Conservation (phyloP, 2,888 invertebrate species). For the Oegoconia quadripuncta region DNA sequence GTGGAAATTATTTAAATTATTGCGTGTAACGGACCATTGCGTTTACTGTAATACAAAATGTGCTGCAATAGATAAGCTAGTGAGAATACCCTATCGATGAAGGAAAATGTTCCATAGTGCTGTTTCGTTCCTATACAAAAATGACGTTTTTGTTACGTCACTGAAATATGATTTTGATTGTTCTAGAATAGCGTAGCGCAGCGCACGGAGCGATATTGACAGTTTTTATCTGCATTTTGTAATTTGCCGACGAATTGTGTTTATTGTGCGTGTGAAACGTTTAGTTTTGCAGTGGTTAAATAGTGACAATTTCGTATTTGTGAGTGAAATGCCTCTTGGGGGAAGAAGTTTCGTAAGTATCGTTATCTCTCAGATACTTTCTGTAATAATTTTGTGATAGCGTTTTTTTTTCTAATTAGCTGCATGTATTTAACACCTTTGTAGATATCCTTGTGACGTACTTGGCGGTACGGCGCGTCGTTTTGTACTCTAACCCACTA, state of each 20-base stretch:
- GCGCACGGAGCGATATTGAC: conserved; percentile 24
- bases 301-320: conserved; percentile 32
- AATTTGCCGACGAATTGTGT: conserved; percentile 25
- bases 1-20: no score
- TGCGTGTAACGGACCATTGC: neutral
- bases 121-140: neutral
- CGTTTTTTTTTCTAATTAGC: conserved; percentile 20
- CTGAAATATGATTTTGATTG: conserved; percentile 36
- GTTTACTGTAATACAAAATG: no score
- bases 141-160: neutral
- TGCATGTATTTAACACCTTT: conserved; percentile 36
- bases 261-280: conserved; percentile 28
- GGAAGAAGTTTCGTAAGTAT: conserved; percentile 68
- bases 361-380: conserved; percentile 27
- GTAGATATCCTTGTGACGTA: conserved; percentile 23
- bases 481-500: conserved; percentile 45
- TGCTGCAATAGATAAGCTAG: no score
- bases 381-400: conserved; percentile 21
- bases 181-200: conserved; percentile 48
- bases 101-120: neutral
- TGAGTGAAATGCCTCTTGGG: conserved; percentile 68
- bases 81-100: no score
- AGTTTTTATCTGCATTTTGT: conserved; percentile 38
- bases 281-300: conserved; percentile 19
- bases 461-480: conserved; percentile 28